Base-by-base conservation (phyloP, 2,797 vertebrate species). In the Sebastes trivittatus region DNA sequence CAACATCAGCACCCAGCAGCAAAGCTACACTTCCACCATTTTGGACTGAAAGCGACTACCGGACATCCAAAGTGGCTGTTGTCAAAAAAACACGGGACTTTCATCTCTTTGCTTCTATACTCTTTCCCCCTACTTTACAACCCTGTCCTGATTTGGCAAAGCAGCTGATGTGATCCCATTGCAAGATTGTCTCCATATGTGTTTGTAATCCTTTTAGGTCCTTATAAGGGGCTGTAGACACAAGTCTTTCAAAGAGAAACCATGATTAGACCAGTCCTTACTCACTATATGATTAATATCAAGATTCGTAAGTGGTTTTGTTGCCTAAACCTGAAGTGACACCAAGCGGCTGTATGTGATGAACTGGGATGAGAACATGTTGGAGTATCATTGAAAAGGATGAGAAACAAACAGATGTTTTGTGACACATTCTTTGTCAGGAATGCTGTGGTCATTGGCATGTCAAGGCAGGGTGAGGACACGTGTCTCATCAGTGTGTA, bases 241-340 rank as follows among this genome's bases (percentile, higher is more conserved):
- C 42, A 49, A 49, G 42, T 49, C 42, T 46, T 46, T 46, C 42
- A 7, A 46, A 46, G 11, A 11, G 10, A 54, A 63, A 49, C 22
- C 30, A 11, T 6, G 27, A 38, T 25, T 18, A 13, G 62, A 5
- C 0, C 20, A 32, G 69, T 49, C 32, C 46, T 29, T 8, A 30
- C 58, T 72, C 75, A 14, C 69, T 3, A 13, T 3, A 13, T 80
- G 66, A 78, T 83, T 64, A 42, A 76, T 73, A 60, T 77, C 3
- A 11, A 18, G 11, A 65, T 55, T 36, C 46, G 68, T 20, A 9
- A 11, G 32, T 4, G 42, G 42, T 46, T 0, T 46, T 4, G 42
- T 46, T 46, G 42, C 42, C 38, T 16, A 42, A 42, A 16, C 14
- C 38, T 46, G 16, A 2, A 46, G 16, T 46, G 42, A 46, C 0